A percentile compares a stretch with the other conserved stretches of the same genome.
phyloP scores from a whole-genome alignment of 2,797 vertebrate species.

The Fundulus diaphanus region DNA sequence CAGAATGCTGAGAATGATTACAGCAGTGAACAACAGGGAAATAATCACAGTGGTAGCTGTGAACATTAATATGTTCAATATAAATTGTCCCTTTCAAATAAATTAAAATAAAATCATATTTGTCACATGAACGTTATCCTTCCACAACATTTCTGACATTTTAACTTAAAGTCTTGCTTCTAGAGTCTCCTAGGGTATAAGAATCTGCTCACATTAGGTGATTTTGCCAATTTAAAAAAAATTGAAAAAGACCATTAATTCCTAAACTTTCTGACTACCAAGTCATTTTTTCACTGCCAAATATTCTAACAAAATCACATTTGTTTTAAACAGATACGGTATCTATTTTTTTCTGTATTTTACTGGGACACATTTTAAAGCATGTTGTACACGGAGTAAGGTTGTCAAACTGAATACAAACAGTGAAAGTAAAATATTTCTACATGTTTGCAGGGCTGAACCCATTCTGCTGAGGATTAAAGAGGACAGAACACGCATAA shows the following conservation, averaged over 20 bases:
- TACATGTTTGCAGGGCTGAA: slow-evolving; percentile 87
- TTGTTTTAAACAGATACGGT: neutral
- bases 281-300: neutral
- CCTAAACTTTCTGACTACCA: neutral
- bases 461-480: slow-evolving; percentile 93
- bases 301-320: neutral
- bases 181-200: too few relatives aligned
- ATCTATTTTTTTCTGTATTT: neutral
- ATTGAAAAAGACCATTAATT: too few relatives aligned
- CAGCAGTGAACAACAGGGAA: too few relatives aligned
- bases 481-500: slow-evolving; percentile 92
- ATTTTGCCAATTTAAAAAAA: too few relatives aligned
- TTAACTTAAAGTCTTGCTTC: too few relatives aligned
- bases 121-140: too few relatives aligned
- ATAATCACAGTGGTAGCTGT: too few relatives aligned
- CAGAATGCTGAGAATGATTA: too few relatives aligned
- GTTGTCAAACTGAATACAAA: slow-evolving; percentile 28
- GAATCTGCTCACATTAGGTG: too few relatives aligned
- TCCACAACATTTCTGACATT: too few relatives aligned
- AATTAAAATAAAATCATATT: too few relatives aligned
- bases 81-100: too few relatives aligned
- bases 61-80: neutral
- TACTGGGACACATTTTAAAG: neutral
- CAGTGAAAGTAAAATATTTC: slow-evolving; percentile 39
- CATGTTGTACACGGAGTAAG: slow-evolving; percentile 2